Evolutionary conservation across 2,113 vertebrate genomes (phyloP).

Genomic region (Otocyon megalotis): DNA sequence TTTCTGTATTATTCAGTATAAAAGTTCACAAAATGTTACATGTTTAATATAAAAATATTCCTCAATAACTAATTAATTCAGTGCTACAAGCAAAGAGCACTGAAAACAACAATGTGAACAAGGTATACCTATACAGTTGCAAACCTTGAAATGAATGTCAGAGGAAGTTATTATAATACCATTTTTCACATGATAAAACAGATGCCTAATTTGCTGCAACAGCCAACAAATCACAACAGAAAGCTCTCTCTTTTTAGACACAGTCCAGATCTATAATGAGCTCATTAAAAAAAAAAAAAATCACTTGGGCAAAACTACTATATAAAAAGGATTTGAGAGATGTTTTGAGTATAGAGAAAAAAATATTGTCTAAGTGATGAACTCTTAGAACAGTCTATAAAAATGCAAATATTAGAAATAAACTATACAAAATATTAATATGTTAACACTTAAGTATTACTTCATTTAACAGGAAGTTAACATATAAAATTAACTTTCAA

Average conservation of each 20-base stretch:
- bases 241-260: not conserved
- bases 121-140: not conserved
- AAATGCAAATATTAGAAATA: not conserved
- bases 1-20: not conserved
- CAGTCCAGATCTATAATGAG: not conserved
- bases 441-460: not conserved
- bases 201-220: not conserved
- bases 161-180: not conserved
- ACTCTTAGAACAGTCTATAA: not conserved
- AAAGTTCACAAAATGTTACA: not conserved
- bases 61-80: slow-evolving; percentile 22
- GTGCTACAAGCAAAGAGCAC: not conserved
- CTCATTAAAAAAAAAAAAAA: not conserved
- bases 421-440: not conserved
- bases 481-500: not conserved
- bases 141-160: slow-evolving; percentile 19
- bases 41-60: not conserved
- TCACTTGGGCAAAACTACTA: not conserved
- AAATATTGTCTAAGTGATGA: not conserved
- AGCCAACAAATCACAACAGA: not conserved
- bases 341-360: not conserved
- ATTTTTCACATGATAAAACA: not conserved
- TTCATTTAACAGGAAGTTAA: not conserved
- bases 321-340: not conserved
- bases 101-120: not conserved